A percentile compares a stretch with the other conserved stretches of the same genome.
phyloP scores from a whole-genome alignment of 2,888 invertebrate genomes.

The Platycheirus albimanus region DNA sequence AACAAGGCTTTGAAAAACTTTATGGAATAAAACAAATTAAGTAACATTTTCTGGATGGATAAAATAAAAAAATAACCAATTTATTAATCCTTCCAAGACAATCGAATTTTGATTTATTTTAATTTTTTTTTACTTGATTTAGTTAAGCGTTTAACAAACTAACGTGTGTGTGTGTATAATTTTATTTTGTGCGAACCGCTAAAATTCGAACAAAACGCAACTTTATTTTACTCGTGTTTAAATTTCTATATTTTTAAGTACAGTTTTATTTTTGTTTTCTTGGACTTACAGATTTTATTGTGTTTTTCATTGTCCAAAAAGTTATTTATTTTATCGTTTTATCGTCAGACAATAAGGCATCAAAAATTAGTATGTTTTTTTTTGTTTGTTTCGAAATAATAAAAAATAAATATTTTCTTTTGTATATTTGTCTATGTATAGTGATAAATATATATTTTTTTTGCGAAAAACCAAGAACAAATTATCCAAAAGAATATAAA shows the following conservation, averaged over 20 bases:
- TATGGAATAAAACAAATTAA: conserved; percentile 1
- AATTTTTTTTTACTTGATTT: conserved; percentile 1
- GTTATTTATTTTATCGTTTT: conserved; percentile 5
- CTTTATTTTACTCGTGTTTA: conserved; percentile 15
- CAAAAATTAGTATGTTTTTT: conserved; percentile 58
- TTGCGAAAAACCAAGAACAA: conserved; percentile 48
- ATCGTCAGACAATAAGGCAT: conserved; percentile 65
- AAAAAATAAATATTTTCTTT: conserved; percentile 35
- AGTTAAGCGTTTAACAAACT: conserved; percentile 11
- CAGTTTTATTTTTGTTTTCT: conserved; percentile 37
- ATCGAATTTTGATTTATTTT: neutral
- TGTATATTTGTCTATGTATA: conserved; percentile 67
- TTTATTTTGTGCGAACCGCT: conserved; percentile 60
- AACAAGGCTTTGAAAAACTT: conserved; percentile 24
- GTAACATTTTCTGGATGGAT: no score
- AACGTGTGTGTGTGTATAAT: conserved; percentile 10
- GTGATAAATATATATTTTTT: conserved; percentile 51
- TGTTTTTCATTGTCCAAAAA: conserved; percentile 26
- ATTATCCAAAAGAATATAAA: conserved; percentile 34
- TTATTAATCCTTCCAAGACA: no score
- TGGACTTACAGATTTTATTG: conserved; percentile 37
- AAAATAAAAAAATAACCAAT: no score
- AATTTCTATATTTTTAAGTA: conserved; percentile 50
- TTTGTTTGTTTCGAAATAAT: conserved; percentile 44
- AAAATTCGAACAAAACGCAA: conserved; percentile 46